Conservation (phyloP, 2,888 invertebrate species). For the Atethmia centrago region DNA sequence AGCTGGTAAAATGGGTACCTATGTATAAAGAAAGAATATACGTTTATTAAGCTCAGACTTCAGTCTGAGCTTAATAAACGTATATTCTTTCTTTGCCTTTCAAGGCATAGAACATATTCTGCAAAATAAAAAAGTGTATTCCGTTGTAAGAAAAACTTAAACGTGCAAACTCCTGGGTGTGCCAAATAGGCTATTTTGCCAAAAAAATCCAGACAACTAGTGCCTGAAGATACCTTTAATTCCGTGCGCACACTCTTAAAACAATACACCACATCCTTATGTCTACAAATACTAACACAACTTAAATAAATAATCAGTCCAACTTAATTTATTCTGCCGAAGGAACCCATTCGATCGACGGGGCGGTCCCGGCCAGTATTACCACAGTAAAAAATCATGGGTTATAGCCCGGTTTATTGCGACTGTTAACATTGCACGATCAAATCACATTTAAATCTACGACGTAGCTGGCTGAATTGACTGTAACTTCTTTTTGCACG, state of each 20-base stretch:
- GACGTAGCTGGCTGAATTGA: conserved; percentile 41
- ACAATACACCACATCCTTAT: neutral
- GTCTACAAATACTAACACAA: conserved; percentile 9
- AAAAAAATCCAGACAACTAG: neutral
- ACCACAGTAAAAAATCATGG: conserved; percentile 65
- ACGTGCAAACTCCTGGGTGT: neutral
- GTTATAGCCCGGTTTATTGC: conserved; percentile 64
- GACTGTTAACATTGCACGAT: conserved; percentile 66
- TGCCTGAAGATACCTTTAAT: neutral
- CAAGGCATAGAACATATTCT: neutral
- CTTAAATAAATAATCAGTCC: conserved; percentile 20
- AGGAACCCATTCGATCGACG: conserved; percentile 51
- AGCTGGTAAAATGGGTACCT: neutral
- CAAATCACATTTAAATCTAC: conserved; percentile 66
- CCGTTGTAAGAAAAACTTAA: neutral
- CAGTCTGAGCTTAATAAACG: too few relatives aligned
- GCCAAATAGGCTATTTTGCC: neutral
- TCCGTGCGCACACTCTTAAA: neutral
- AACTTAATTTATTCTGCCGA: conserved; percentile 53
- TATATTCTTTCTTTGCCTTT: too few relatives aligned
- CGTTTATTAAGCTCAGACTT: neutral
- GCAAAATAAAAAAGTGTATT: neutral
- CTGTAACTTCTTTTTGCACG: conserved; percentile 24
- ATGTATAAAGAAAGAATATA: neutral
- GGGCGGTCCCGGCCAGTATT: conserved; percentile 61